Conservation (phyloP, 2,797 vertebrate genomes). For the Poeciliopsis gracilis region DNA sequence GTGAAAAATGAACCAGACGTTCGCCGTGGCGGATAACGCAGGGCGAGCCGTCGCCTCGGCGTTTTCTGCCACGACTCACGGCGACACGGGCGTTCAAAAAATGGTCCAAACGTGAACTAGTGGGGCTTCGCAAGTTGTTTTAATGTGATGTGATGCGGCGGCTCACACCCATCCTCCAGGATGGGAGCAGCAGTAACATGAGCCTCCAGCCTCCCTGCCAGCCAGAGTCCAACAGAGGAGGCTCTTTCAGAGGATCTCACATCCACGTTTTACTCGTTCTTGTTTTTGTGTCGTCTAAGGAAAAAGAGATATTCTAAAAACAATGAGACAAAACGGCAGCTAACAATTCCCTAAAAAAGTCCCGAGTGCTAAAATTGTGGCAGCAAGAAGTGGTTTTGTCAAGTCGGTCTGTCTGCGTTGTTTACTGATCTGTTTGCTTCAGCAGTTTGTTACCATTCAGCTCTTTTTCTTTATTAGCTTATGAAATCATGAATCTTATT, state of each 20-base stretch:
- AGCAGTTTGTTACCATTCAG: background rate
- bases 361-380: background rate
- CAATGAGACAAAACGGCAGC: background rate
- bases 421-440: background rate
- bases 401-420: background rate
- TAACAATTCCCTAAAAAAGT: background rate
- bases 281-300: background rate
- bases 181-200: conserved; percentile 32
- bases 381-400: background rate
- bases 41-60: background rate
- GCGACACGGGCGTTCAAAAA: background rate
- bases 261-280: background rate
- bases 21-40: background rate
- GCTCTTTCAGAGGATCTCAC: background rate
- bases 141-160: conserved; percentile 46
- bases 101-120: background rate
- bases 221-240: background rate
- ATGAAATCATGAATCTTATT: background rate
- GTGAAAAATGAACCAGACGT: background rate
- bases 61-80: background rate
- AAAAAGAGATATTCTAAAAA: background rate
- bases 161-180: conserved; percentile 33
- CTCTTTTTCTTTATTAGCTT: background rate
- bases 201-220: conserved; percentile 17
- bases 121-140: conserved; percentile 14